Percentiles rank a stretch among this genome's conserved stretches.
phyloP scores from a whole-genome alignment of 2,888 invertebrate genomes.

The Plagiodera versicolora region DNA sequence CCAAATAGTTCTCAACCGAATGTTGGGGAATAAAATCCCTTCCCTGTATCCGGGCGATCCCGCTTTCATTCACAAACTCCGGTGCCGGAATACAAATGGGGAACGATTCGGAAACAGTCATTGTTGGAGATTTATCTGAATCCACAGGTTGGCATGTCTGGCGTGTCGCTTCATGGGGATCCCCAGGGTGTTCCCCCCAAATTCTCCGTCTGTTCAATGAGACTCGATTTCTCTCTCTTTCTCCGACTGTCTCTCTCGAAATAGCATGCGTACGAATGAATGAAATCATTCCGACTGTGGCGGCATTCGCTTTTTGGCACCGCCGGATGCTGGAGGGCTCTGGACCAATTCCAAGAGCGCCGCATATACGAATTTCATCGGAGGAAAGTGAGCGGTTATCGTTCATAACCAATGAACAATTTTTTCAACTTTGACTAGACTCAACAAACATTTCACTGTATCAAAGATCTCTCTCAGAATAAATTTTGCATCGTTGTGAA shows the following conservation, averaged over 20 bases:
- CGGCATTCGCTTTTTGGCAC: conserved; percentile 22
- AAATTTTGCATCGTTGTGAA: no score
- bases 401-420: no score
- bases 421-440: no score
- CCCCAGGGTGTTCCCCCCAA: conserved; percentile 46
- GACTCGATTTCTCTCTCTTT: conserved; percentile 48
- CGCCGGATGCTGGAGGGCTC: conserved; percentile 6
- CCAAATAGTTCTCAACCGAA: no score
- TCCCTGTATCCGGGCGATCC: background rate
- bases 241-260: conserved; percentile 46
- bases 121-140: conserved; percentile 54
- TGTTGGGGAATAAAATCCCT: background rate
- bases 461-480: no score
- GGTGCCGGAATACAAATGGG: conserved; percentile 35
- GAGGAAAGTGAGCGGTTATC: no score
- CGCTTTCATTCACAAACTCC: background rate
- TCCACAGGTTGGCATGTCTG: conserved; percentile 55
- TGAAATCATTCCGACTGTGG: conserved; percentile 33
- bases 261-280: conserved; percentile 27
- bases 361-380: no score
- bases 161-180: conserved; percentile 29
- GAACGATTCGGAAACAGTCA: conserved; percentile 43
- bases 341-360: conserved; percentile 1
- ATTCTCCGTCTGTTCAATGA: conserved; percentile 53
- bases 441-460: no score